Evolutionary conservation across 2,888 invertebrate genomes (phyloP).

Genomic region (Steromphala cineraria): DNA sequence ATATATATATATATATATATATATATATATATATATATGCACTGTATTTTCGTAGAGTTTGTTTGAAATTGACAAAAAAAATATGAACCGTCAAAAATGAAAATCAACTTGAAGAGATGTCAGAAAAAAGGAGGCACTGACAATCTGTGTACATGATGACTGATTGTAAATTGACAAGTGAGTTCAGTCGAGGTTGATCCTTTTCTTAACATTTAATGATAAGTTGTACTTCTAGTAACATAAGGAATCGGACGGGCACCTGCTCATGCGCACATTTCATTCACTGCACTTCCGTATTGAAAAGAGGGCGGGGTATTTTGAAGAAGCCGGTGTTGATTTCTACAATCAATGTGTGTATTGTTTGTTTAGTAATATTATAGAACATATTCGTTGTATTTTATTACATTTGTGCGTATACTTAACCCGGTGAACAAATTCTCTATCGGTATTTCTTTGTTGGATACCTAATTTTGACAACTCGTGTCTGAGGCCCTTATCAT

Average conservation of each 20-base stretch:
- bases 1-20: too few species aligned
- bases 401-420: not conserved
- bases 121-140: not conserved
- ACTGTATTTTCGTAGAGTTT: too few species aligned
- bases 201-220: too few species aligned
- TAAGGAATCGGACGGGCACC: not conserved
- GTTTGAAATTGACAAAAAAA: too few species aligned
- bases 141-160: not conserved
- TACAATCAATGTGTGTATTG: not conserved
- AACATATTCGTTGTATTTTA: not conserved
- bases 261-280: constrained; percentile 20
- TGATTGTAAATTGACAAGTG: not conserved
- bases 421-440: too few species aligned
- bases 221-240: not conserved
- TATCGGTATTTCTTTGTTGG: too few species aligned
- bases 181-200: too few species aligned
- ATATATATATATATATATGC: too few species aligned
- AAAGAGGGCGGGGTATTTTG: constrained; percentile 17
- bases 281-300: constrained; percentile 7
- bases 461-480: too few species aligned
- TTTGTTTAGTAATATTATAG: not conserved
- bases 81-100: constrained; percentile 9
- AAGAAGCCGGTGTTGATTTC: not conserved
- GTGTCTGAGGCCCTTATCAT: too few species aligned
- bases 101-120: not conserved